Percentiles rank a stretch among this genome's conserved stretches.
phyloP scores from a whole-genome alignment of 2,113 vertebrate species.

The Amblyopsis rosae region DNA sequence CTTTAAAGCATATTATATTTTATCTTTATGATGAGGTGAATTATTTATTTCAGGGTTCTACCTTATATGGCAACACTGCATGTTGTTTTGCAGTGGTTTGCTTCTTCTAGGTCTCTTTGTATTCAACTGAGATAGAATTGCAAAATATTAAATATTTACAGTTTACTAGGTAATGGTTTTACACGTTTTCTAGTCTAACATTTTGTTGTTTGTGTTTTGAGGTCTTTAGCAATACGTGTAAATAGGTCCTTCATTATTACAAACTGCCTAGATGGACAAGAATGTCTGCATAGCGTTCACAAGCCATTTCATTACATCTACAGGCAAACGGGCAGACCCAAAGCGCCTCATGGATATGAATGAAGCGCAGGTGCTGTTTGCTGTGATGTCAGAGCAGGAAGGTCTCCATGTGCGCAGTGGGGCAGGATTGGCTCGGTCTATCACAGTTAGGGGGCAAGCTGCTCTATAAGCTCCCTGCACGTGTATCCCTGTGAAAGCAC shows the following conservation, averaged over 20 bases:
- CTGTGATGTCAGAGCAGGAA: conserved; percentile 66
- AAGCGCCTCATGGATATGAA: conserved; percentile 34
- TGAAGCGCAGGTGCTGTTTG: conserved; percentile 40
- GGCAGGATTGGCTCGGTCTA: conserved; percentile 17
- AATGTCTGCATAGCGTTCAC: background rate
- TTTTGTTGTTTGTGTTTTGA: background rate
- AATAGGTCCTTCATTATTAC: conserved; percentile 1
- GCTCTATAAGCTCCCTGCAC: conserved; percentile 26
- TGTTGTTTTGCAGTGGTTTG: no score
- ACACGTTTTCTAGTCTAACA: background rate
- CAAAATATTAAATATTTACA: no score
- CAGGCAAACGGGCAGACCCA: conserved; percentile 2
- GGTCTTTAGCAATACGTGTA: background rate
- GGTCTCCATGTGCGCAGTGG: conserved; percentile 47
- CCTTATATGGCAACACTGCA: no score
- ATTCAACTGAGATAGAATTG: no score
- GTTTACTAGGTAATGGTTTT: background rate
- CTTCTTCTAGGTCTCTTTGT: no score
- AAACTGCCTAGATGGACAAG: conserved; percentile 9
- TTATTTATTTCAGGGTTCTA: no score
- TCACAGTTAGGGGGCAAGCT: conserved; percentile 34
- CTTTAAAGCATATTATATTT: conserved; percentile 14
- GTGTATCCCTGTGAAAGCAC: conserved; percentile 64
- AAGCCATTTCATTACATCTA: conserved; percentile 3
- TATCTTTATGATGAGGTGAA: background rate